Conservation (phyloP, 1,140 invertebrate species). For the Potamilus streckersoni region DNA sequence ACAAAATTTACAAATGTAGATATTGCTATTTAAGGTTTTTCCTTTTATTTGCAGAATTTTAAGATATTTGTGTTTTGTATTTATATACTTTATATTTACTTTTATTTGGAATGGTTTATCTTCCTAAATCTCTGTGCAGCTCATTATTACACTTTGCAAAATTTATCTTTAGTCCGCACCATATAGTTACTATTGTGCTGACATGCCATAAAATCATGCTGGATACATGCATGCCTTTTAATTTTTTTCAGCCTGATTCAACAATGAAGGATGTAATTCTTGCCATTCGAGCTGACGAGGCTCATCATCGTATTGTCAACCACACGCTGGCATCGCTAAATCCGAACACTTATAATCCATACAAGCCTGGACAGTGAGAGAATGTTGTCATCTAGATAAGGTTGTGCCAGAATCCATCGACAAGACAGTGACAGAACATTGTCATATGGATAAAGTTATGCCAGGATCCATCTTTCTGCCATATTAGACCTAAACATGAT, state of each 20-base stretch:
- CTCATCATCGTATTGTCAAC: constrained; percentile 67
- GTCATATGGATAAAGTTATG: no score
- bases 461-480: no score
- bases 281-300: constrained; percentile 64
- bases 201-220: not conserved
- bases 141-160: not conserved
- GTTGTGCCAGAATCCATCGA: no score
- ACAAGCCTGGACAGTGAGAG: constrained; percentile 58
- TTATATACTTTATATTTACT: no score
- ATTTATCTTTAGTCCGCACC: not conserved
- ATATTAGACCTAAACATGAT: no score
- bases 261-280: constrained; percentile 63
- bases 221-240: not conserved
- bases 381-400: no score
- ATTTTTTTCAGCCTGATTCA: constrained; percentile 44
- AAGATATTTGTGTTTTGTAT: no score
- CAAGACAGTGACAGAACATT: no score
- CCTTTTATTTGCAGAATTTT: not conserved
- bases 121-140: no score
- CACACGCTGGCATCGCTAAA: constrained; percentile 62
- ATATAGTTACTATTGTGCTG: not conserved
- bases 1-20: not conserved
- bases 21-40: not conserved
- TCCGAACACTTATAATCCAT: constrained; percentile 59
- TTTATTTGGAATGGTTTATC: no score